These are phyloP conservation scores for Cercopithecus neglectus DNA, from an alignment of 2,797 vertebrate species.

Conservation along the genomic window DNA sequence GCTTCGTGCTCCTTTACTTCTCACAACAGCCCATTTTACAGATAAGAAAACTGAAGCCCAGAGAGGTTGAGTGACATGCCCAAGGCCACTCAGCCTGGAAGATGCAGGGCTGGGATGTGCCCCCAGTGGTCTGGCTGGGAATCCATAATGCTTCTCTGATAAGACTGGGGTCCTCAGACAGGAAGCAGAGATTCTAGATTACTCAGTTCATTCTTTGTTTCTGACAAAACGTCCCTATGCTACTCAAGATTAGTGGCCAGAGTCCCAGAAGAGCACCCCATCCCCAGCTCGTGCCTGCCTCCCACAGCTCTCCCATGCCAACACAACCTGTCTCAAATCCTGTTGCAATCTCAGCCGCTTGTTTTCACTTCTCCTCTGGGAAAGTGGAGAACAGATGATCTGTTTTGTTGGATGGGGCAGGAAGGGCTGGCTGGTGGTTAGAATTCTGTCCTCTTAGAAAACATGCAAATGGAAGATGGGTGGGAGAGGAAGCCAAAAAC, in stretches of 20 bases:
- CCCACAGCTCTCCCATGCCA: background rate
- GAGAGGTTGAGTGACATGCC: slow-evolving; percentile 9
- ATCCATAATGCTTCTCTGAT: background rate
- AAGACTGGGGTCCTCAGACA: background rate
- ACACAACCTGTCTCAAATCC: no score
- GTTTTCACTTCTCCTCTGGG: background rate
- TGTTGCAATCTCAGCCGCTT: background rate
- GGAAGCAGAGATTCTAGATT: background rate
- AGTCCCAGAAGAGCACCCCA: background rate
- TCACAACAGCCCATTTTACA: background rate
- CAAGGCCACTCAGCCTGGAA: background rate
- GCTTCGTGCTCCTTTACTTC: background rate
- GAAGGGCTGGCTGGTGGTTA: background rate
- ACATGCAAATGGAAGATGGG: background rate
- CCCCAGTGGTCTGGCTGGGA: background rate
- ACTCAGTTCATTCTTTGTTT: background rate
- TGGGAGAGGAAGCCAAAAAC: background rate
- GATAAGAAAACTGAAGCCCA: background rate
- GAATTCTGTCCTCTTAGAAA: slow-evolving; percentile 32
- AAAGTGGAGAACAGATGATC: background rate
- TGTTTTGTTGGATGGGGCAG: background rate
- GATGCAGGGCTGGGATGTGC: background rate
- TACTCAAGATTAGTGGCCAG: background rate
- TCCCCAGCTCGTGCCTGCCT: background rate
- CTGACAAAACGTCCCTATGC: background rate